A percentile compares a stretch with the other conserved stretches of the same genome.
These are phyloP conservation scores for Cettia cetti DNA, from an alignment of 2,113 vertebrate species.

Conservation along the genomic window DNA sequence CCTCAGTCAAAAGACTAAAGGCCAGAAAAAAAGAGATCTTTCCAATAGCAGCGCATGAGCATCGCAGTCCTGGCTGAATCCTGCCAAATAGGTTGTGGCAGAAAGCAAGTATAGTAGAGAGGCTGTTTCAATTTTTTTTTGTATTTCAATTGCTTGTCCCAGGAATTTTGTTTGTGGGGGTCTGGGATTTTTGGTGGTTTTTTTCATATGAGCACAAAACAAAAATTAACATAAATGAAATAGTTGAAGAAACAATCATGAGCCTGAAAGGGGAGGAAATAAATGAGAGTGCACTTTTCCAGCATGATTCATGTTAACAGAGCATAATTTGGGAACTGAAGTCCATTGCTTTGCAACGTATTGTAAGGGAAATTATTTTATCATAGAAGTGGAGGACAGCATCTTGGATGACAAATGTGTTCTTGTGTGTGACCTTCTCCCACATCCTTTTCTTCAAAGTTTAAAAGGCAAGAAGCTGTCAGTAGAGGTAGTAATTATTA, in stretches of 20 bases:
- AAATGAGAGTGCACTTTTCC: background rate
- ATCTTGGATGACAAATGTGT: background rate
- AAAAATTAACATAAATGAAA: background rate
- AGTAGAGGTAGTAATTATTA: constrained; percentile 18
- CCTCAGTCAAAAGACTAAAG: background rate
- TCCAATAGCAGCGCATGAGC: background rate
- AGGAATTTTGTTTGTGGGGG: background rate
- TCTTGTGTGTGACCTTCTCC: constrained; percentile 24
- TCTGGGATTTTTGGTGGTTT: background rate
- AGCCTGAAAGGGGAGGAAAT: background rate
- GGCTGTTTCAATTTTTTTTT: background rate
- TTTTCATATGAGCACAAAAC: background rate
- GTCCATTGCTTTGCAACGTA: background rate
- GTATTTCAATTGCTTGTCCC: background rate
- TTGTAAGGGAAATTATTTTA: constrained; percentile 8
- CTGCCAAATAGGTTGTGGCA: background rate
- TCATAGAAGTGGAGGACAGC: background rate
- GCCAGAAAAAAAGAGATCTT: background rate
- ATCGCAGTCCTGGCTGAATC: background rate
- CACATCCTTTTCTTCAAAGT: background rate
- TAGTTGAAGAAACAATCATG: background rate
- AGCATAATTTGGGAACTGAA: background rate
- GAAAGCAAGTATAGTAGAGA: background rate
- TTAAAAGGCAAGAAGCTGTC: constrained; percentile 8
- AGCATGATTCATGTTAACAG: background rate